A percentile compares a stretch with the other conserved stretches of the same genome.
Conservation (phyloP, 2,113 vertebrate genomes). For the Piliocolobus tephrosceles region DNA sequence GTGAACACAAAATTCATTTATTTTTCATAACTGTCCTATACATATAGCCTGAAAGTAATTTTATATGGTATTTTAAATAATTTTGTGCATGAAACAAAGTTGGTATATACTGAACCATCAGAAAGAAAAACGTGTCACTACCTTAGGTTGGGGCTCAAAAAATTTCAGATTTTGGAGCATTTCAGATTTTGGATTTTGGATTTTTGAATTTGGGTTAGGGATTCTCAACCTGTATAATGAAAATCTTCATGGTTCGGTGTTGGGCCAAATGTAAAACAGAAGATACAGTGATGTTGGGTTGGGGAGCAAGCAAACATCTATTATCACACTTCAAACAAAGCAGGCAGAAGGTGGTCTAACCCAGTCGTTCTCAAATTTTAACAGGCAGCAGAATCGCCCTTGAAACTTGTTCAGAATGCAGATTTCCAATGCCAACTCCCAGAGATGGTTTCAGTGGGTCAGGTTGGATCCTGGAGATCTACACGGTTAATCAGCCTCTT, state of each 20-base stretch:
- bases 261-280: neutral
- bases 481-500: neutral
- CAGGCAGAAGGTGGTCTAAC: neutral
- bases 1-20: neutral
- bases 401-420: neutral
- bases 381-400: neutral
- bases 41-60: neutral
- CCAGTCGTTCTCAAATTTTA: neutral
- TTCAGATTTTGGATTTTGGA: neutral
- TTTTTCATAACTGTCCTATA: neutral
- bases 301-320: neutral
- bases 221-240: neutral
- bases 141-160: neutral
- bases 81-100: neutral
- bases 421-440: neutral
- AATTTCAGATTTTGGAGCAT: neutral
- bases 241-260: neutral
- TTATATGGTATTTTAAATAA: neutral
- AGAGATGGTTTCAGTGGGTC: neutral
- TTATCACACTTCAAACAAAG: too few species aligned
- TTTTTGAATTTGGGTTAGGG: neutral
- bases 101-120: neutral
- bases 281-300: neutral
- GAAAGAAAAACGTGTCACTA: neutral
- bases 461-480: neutral